Percentiles rank a stretch among this genome's conserved stretches.
phyloP scores from a whole-genome alignment of 2,888 invertebrate species.

The Clanis bilineata region DNA sequence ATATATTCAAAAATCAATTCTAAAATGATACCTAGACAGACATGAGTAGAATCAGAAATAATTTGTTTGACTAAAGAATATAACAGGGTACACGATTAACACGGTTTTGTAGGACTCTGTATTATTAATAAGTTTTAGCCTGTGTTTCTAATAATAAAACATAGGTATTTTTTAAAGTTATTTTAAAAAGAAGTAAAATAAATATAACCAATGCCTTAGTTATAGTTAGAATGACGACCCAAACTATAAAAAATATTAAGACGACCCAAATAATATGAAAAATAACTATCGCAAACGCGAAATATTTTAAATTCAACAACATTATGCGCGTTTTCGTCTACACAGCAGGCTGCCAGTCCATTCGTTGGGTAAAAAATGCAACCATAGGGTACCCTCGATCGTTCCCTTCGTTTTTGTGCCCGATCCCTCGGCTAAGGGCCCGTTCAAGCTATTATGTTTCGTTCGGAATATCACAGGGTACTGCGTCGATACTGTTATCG shows the following conservation, averaged over 20 bases:
- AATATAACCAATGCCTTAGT: too few relatives aligned
- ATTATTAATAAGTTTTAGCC: too few relatives aligned
- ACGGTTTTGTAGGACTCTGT: too few relatives aligned
- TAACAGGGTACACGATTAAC: too few relatives aligned
- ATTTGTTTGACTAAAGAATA: too few relatives aligned
- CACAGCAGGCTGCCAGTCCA: neutral
- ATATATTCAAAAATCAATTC: too few relatives aligned
- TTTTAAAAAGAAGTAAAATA: too few relatives aligned
- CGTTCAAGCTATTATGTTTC: constrained; percentile 51
- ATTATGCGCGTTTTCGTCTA: neutral
- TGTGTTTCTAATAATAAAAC: too few relatives aligned
- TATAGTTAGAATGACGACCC: too few relatives aligned
- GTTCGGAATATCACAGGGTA: constrained; percentile 37
- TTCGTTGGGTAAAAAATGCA: constrained; percentile 56
- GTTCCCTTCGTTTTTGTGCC: constrained; percentile 67
- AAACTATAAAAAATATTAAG: neutral
- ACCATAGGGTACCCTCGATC: constrained; percentile 49
- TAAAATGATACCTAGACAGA: too few relatives aligned
- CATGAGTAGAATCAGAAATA: too few relatives aligned
- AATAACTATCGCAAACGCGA: neutral
- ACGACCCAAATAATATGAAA: neutral
- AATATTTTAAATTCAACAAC: neutral
- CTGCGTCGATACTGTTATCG: constrained; percentile 40
- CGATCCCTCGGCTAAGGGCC: constrained; percentile 33
- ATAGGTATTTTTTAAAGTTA: too few relatives aligned